Percentiles rank a stretch among this genome's conserved stretches.
phyloP scores from a whole-genome alignment of 2,888 invertebrate genomes.

The Macrophya alboannulata region DNA sequence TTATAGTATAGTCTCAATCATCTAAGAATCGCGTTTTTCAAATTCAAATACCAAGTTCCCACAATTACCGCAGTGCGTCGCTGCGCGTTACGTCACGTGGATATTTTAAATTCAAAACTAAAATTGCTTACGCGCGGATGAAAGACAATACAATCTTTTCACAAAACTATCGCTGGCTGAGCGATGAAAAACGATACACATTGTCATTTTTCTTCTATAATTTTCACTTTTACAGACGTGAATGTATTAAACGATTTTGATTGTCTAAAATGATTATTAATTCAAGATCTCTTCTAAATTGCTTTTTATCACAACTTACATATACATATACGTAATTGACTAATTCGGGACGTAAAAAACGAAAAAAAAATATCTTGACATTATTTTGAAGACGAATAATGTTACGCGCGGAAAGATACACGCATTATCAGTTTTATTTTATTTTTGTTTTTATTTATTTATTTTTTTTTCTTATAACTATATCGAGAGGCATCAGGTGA shows the following conservation, averaged over 20 bases:
- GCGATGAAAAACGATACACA: background rate
- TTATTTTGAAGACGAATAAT: background rate
- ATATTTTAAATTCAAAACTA: constrained; percentile 34
- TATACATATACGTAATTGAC: background rate
- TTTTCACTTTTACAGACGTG: background rate
- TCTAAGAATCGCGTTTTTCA: background rate
- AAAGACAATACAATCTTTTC: background rate
- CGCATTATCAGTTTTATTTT: background rate
- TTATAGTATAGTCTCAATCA: background rate
- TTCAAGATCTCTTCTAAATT: background rate
- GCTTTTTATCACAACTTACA: background rate
- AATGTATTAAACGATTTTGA: background rate
- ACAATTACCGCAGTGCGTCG: constrained; percentile 40
- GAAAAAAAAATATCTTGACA: background rate
- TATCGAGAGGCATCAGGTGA: constrained; percentile 19
- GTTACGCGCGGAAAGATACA: background rate
- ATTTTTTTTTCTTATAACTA: background rate
- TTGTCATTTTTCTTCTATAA: background rate
- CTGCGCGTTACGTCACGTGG: constrained; percentile 30
- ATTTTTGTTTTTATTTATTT: background rate
- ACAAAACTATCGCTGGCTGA: background rate
- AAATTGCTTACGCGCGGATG: background rate
- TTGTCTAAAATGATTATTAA: background rate
- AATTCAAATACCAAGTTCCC: constrained; percentile 42
- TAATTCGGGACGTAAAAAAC: background rate